A percentile compares a stretch with the other conserved stretches of the same genome.
These are phyloP conservation scores for Drosophila colorata DNA, from an alignment of 2,888 invertebrate species.

Conservation along the genomic window DNA sequence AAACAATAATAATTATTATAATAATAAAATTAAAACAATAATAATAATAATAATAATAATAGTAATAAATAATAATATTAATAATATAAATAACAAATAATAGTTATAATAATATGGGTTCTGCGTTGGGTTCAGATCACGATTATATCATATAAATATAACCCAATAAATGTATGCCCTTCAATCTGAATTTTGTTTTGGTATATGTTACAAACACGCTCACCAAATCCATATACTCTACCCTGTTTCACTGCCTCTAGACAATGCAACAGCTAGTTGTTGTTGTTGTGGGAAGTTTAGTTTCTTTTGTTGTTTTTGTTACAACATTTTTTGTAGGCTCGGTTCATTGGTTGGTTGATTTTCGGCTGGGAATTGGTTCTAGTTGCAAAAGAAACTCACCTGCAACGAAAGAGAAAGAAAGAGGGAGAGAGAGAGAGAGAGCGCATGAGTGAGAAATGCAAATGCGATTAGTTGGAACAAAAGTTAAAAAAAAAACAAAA, in stretches of 20 bases:
- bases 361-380: conserved; percentile 32
- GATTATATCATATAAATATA: too few relatives aligned
- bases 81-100: too few relatives aligned
- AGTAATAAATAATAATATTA: too few relatives aligned
- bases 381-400: conserved; percentile 48
- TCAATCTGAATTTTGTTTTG: too few relatives aligned
- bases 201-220: conserved; percentile 19
- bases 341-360: conserved; percentile 22
- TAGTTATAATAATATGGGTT: too few relatives aligned
- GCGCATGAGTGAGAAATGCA: conserved; percentile 8
- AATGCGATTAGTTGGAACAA: conserved; percentile 43
- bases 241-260: not conserved
- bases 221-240: conserved; percentile 24
- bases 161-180: not conserved
- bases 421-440: not conserved
- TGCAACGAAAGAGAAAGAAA: conserved; percentile 34
- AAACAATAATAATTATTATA: too few relatives aligned
- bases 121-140: too few relatives aligned
- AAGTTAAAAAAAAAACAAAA: not conserved
- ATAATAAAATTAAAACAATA: too few relatives aligned
- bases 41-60: too few relatives aligned
- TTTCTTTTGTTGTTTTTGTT: not conserved
- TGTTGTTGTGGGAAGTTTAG: conserved; percentile 1
- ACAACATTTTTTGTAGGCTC: not conserved
- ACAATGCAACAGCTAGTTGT: conserved; percentile 29